These are phyloP conservation scores for Pollenia griseotomentosa DNA, from an alignment of 2,888 invertebrate species.

Conservation along the genomic window DNA sequence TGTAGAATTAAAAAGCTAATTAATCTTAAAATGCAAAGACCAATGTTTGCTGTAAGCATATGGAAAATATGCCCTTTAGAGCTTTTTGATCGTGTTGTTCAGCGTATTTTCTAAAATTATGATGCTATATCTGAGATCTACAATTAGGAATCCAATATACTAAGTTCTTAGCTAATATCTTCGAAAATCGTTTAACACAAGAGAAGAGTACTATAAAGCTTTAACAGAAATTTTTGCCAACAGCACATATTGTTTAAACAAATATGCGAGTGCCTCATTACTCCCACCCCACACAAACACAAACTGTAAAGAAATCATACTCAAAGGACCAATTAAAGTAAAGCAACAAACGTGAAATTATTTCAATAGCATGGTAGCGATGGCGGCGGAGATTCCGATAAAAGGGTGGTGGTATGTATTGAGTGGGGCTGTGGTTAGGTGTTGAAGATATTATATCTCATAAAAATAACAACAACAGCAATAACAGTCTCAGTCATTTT, in stretches of 20 bases:
- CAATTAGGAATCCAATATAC: too few relatives aligned
- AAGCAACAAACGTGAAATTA: constrained; percentile 64
- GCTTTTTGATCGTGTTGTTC: too few relatives aligned
- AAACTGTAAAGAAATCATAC: constrained; percentile 46
- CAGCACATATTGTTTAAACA: constrained; percentile 18
- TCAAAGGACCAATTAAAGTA: constrained; percentile 74
- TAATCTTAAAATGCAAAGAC: too few relatives aligned
- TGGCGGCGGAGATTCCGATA: neutral
- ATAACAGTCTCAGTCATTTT: constrained; percentile 31
- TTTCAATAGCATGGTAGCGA: constrained; percentile 32
- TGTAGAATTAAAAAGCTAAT: too few relatives aligned
- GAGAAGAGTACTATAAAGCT: constrained; percentile 14
- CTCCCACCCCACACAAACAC: neutral
- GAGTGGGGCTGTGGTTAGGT: constrained; percentile 37
- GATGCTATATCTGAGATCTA: too few relatives aligned
- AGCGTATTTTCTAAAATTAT: too few relatives aligned
- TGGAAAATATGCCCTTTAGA: too few relatives aligned
- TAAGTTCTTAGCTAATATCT: too few relatives aligned
- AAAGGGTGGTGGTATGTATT: constrained; percentile 3
- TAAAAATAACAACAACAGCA: constrained; percentile 52
- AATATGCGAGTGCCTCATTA: constrained; percentile 20
- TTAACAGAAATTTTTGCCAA: constrained; percentile 38
- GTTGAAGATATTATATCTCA: constrained; percentile 59
- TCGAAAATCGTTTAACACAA: too few relatives aligned
- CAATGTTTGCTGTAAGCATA: too few relatives aligned